Percentiles rank a stretch among this genome's conserved stretches.
Conservation (phyloP, 1,140 invertebrate genomes). For the Nasonia vitripennis region DNA sequence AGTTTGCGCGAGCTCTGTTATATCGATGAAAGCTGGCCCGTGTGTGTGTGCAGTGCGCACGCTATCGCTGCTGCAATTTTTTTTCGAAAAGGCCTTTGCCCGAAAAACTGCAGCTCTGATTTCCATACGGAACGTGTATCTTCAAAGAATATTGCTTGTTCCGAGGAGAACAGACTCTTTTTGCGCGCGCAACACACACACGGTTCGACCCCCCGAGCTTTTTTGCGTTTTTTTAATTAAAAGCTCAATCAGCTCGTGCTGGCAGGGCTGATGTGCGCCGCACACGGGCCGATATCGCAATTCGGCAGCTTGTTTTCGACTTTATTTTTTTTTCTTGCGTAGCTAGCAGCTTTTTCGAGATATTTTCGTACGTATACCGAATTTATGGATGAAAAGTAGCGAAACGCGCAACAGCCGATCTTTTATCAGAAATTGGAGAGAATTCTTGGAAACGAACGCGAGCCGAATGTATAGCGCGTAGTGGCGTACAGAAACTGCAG, state of each 20-base stretch:
- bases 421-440: too few species aligned
- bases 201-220: background rate
- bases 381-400: too few species aligned
- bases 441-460: too few species aligned
- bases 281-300: background rate
- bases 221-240: conserved; percentile 41
- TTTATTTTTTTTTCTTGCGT: background rate
- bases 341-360: too few species aligned
- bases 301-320: background rate
- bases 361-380: too few species aligned
- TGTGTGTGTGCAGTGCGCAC: too few species aligned
- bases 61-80: background rate
- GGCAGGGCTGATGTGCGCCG: background rate
- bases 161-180: conserved; percentile 39
- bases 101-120: conserved; percentile 16
- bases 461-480: too few species aligned
- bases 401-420: too few species aligned
- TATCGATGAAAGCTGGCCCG: conserved; percentile 20
- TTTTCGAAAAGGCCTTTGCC: conserved; percentile 5
- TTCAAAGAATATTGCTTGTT: conserved; percentile 50
- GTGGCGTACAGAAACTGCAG: background rate
- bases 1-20: background rate
- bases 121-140: conserved; percentile 44
- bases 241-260: background rate
- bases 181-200: background rate